Evolutionary conservation across 1,140 invertebrate genomes (phyloP).

Genomic region (Homarus americanus): DNA sequence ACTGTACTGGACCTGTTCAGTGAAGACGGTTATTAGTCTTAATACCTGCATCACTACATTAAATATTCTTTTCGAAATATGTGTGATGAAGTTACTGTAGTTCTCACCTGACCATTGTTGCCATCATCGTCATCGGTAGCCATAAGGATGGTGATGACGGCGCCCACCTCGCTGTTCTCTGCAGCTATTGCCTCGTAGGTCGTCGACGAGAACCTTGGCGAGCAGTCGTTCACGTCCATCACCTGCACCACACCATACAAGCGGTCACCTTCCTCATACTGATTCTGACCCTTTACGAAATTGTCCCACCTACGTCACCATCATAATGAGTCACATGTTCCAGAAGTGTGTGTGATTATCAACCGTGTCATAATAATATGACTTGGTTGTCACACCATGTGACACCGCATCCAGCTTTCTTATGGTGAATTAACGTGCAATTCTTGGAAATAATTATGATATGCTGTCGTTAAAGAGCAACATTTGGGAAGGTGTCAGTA

Average conservation of each 20-base stretch:
- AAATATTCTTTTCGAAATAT: not conserved
- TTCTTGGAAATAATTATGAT: too few relatives aligned
- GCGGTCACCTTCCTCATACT: too few relatives aligned
- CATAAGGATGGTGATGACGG: constrained; percentile 57
- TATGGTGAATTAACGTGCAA: too few relatives aligned
- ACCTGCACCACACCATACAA: constrained; percentile 65
- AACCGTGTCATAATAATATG: too few relatives aligned
- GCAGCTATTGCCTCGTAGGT: constrained; percentile 42
- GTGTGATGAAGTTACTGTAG: not conserved
- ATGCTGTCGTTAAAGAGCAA: too few relatives aligned
- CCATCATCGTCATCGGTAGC: constrained; percentile 71
- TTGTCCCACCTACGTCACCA: too few relatives aligned
- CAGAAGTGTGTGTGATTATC: too few relatives aligned
- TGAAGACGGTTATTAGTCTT: not conserved
- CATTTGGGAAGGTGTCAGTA: too few relatives aligned
- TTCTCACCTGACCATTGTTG: constrained; percentile 62
- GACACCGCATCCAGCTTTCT: too few relatives aligned
- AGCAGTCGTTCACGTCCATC: constrained; percentile 73
- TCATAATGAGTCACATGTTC: too few relatives aligned
- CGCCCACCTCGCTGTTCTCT: constrained; percentile 67
- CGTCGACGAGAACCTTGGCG: constrained; percentile 45
- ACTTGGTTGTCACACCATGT: too few relatives aligned
- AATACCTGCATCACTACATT: not conserved
- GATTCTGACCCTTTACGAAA: too few relatives aligned
- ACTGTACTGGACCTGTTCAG: constrained; percentile 63